These are phyloP conservation scores for Gasterosteus aculeatus DNA, from an alignment of 2,113 vertebrate species.

Conservation along the genomic window DNA sequence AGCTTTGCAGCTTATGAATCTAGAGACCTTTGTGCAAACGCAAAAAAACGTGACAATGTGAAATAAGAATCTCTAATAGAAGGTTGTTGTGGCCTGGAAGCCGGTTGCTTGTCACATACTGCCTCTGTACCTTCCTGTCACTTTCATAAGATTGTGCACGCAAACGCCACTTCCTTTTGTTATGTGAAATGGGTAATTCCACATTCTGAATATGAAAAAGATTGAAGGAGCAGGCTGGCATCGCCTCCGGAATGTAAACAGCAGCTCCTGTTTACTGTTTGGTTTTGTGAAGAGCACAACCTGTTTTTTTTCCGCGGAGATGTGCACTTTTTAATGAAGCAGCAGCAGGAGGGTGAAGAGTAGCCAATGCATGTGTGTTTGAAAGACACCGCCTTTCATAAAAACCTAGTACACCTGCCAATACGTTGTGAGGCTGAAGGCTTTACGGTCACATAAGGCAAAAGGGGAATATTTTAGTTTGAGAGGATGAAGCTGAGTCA, in stretches of 20 bases:
- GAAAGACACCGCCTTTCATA: neutral
- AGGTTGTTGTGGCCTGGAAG: neutral
- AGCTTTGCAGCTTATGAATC: neutral
- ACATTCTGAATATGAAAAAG: constrained; percentile 3
- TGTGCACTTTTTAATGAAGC: neutral
- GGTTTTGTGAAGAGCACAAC: neutral
- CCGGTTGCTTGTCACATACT: neutral
- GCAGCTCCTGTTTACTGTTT: constrained; percentile 34
- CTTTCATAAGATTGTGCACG: neutral
- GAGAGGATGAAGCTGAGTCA: neutral
- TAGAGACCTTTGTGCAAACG: neutral
- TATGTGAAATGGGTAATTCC: neutral
- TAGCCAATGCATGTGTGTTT: neutral
- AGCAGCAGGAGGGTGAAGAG: constrained; percentile 3
- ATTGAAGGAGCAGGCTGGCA: neutral
- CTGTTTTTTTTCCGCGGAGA: constrained; percentile 16
- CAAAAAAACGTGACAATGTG: neutral
- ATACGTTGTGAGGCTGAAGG: neutral
- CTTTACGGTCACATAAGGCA: neutral
- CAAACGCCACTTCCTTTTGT: neutral
- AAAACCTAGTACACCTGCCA: neutral
- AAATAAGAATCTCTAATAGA: neutral
- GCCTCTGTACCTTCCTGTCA: neutral
- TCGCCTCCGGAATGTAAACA: constrained; percentile 23
- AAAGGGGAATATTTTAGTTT: neutral